Percentiles rank a stretch among this genome's conserved stretches.
Evolutionary conservation across 2,113 vertebrate species (phyloP).

Genomic region (Trochalopteron elliotii): DNA sequence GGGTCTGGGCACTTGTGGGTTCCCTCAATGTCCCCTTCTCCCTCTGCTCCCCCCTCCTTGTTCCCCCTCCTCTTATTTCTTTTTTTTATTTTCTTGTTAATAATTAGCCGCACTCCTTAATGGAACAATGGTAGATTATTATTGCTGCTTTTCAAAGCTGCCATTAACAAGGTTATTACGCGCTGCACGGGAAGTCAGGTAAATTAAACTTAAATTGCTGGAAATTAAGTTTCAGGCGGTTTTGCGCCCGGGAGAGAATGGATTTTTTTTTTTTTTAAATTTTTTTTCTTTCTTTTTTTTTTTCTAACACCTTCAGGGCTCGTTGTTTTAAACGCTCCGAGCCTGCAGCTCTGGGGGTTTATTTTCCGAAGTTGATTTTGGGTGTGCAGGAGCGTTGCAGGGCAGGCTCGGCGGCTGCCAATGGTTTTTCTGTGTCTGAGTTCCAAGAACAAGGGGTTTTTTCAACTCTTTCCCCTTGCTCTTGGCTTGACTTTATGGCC

Average conservation of each 20-base stretch:
- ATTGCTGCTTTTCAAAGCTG: slow-evolving; percentile 10
- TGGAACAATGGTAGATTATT: slow-evolving; percentile 43
- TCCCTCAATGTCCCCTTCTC: not conserved
- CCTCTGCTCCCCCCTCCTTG: no score
- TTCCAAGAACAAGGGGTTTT: slow-evolving; percentile 32
- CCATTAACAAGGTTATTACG: slow-evolving; percentile 65
- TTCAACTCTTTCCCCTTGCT: slow-evolving; percentile 51
- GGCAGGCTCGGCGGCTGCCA: not conserved
- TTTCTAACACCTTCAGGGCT: not conserved
- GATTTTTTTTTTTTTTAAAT: no score
- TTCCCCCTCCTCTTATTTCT: fast-evolving
- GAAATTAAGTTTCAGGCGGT: slow-evolving; percentile 52
- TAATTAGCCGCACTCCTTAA: slow-evolving; percentile 61
- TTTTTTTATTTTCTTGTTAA: slow-evolving; percentile 11
- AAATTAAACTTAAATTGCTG: slow-evolving; percentile 67
- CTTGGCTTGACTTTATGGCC: slow-evolving; percentile 65
- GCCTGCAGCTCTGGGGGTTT: not conserved
- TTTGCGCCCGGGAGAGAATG: not conserved
- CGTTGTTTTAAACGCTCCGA: not conserved
- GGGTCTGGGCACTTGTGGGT: not conserved
- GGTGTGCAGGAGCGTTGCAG: not conserved
- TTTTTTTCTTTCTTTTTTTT: no score
- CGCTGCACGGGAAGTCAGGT: slow-evolving; percentile 59
- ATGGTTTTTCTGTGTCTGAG: not conserved
- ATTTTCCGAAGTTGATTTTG: not conserved